phyloP scores from a whole-genome alignment of 2,113 vertebrate genomes.

The Anhinga rufa region DNA sequence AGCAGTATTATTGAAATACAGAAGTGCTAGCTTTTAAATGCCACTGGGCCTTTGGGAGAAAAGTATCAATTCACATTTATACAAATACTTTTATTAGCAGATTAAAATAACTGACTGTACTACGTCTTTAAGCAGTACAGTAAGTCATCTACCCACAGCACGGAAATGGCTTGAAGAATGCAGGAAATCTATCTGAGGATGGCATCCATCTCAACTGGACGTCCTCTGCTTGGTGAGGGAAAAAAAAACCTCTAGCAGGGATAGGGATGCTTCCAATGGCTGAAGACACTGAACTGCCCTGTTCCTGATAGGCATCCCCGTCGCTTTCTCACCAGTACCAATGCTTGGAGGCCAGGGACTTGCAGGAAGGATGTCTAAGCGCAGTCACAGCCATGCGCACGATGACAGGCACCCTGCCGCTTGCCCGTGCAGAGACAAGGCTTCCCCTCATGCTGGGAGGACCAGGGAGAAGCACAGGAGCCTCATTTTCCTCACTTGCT shows the following conservation, averaged over 20 bases:
- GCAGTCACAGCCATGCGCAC: fast-evolving
- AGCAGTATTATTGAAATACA: not conserved
- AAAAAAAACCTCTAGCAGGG: not conserved
- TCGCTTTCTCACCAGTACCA: not conserved
- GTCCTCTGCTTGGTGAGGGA: not conserved
- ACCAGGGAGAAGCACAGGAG: not conserved
- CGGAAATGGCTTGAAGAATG: not conserved
- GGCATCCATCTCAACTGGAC: not conserved
- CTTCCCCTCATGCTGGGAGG: not conserved
- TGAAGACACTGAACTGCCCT: not conserved
- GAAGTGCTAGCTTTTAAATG: not conserved
- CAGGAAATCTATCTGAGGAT: not conserved
- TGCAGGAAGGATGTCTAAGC: not conserved
- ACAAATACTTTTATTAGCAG: not conserved
- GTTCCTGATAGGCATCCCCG: not conserved
- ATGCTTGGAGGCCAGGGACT: not conserved
- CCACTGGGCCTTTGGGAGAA: not conserved
- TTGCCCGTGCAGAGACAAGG: not conserved
- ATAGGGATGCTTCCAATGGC: not conserved
- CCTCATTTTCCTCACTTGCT: not conserved
- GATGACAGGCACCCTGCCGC: not conserved
- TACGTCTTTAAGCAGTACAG: not conserved
- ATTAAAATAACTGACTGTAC: not conserved
- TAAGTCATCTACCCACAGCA: not conserved
- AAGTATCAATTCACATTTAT: not conserved